Evolutionary conservation across 2,113 vertebrate genomes (phyloP).

Genomic region (Pelecanoides urinatrix): DNA sequence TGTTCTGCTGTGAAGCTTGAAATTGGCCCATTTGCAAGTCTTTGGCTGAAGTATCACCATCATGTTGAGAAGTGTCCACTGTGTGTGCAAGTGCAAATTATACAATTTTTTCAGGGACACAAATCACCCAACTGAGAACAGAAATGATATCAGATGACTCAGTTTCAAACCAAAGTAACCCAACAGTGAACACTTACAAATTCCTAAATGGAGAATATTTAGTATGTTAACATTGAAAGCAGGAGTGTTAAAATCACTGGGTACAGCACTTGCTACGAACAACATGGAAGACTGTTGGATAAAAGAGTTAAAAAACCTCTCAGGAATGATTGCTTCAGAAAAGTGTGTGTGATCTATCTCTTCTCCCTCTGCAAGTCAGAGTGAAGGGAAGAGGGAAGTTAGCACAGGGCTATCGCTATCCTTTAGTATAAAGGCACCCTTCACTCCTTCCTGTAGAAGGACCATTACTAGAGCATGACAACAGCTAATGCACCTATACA

Average conservation of each 20-base stretch:
- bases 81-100: not conserved
- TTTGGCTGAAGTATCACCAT: not conserved
- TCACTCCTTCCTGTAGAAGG: not conserved
- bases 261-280: not conserved
- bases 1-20: not conserved
- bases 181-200: not conserved
- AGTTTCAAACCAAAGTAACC: not conserved
- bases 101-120: not conserved
- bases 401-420: not conserved
- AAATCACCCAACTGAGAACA: not conserved
- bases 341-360: not conserved
- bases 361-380: not conserved
- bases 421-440: not conserved
- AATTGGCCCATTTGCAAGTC: not conserved
- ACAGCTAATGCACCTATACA: constrained; percentile 13
- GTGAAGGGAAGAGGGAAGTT: not conserved
- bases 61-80: not conserved
- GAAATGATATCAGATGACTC: not conserved
- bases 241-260: not conserved
- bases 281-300: not conserved
- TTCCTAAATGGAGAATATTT: not conserved
- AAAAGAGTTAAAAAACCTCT: not conserved
- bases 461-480: not conserved
- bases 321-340: not conserved
- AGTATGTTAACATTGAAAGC: not conserved